These are phyloP conservation scores for Alcis repandata DNA, from an alignment of 2,888 invertebrate genomes.

Conservation along the genomic window DNA sequence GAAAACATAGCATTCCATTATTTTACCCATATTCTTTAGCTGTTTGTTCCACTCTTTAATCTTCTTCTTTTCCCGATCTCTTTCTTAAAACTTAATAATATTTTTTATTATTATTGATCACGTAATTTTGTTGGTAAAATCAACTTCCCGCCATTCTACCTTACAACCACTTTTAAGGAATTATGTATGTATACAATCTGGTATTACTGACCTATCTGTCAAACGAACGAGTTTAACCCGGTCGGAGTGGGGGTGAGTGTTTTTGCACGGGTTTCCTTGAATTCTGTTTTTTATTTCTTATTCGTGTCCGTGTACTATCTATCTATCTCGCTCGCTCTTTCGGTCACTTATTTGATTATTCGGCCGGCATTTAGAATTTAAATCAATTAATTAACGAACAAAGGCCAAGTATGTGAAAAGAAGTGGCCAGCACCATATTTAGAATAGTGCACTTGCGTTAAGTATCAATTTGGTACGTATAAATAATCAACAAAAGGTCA, in stretches of 20 bases:
- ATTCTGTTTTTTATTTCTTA: slow-evolving; percentile 51
- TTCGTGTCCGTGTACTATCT: slow-evolving; percentile 18
- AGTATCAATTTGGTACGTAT: slow-evolving; percentile 13
- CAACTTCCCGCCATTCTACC: too few relatives aligned
- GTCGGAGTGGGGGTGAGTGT: slow-evolving; percentile 44
- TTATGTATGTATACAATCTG: slow-evolving; percentile 13
- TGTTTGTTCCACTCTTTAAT: too few relatives aligned
- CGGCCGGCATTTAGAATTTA: slow-evolving; percentile 35
- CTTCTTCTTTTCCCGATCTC: too few relatives aligned
- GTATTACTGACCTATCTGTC: slow-evolving; percentile 52
- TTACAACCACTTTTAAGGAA: too few relatives aligned
- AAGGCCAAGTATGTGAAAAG: slow-evolving; percentile 34
- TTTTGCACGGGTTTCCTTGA: slow-evolving; percentile 61
- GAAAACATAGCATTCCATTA: too few relatives aligned
- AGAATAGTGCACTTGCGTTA: slow-evolving; percentile 2
- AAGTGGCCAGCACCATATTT: slow-evolving; percentile 33
- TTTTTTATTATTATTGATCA: too few relatives aligned
- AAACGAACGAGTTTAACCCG: slow-evolving; percentile 35
- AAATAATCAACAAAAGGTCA: slow-evolving; percentile 49
- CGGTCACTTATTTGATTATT: slow-evolving; percentile 40
- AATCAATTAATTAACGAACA: slow-evolving; percentile 36
- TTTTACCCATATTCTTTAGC: too few relatives aligned
- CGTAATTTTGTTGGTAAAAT: too few relatives aligned
- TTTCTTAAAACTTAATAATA: too few relatives aligned
- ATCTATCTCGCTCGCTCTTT: slow-evolving; percentile 48